Base-by-base conservation (phyloP, 2,797 vertebrate genomes). In the Oreonectes daqikongensis region DNA sequence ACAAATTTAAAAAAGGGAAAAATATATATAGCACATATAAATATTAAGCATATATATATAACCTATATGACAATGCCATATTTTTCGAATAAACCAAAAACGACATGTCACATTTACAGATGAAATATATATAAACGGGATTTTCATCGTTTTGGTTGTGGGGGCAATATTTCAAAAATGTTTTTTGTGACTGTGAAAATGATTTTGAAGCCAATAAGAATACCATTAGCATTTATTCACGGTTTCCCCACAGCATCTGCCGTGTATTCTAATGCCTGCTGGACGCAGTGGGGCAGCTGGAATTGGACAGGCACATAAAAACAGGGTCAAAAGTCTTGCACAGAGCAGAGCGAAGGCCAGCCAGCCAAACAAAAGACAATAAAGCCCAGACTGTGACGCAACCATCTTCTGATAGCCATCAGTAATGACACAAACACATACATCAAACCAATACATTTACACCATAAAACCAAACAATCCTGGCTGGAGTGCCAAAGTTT, bases 301-400 rank as follows among this genome's bases (percentile, higher is more conserved):
- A 91, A 91, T 89, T 81, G 90, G 91, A 91, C 88, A 83, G 86
- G 82, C 82, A 89, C 88, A 92, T 91, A 89, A 90, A 76, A 80
- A 90, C 90, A 90, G 88, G 92, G 92, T 94, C 92, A 93, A 91
- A 93, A 92, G 92, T 93, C 90, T 92, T 84, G 78, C 84, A 79
- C 61, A 48, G 88, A 86, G 89, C 82, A 82, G 86, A 75, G 79
- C 81, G 84, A 87, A 90, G 88, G 86, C 88, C 82, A 87, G 83
- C 85, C 89, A 88, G 87, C 85, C 82, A 87, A 87, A 94, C 92
- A 93, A 93, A 90, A 88, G 91, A 91, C 87, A 88, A 92, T 90
- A 90, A 91, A 91, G 87, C 88, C 89, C 83, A 89, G 88, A 88
- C 87, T 88, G 70, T n/a, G 79, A 75, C 32, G 26, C 22, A 1